phyloP scores from a whole-genome alignment of 2,797 vertebrate species.

The Gila robusta region DNA sequence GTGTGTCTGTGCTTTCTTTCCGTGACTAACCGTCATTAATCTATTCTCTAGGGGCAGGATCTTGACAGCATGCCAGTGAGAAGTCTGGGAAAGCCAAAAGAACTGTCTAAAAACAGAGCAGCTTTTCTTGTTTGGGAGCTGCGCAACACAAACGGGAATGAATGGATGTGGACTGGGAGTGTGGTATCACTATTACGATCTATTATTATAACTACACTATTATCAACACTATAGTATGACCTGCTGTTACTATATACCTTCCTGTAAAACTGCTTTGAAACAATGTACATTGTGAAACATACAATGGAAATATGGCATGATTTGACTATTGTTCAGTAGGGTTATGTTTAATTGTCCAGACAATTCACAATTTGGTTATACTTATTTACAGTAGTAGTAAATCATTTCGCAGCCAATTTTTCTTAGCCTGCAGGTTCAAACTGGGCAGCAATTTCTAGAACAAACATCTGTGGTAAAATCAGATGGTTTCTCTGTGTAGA shows the following conservation, averaged over 20 bases:
- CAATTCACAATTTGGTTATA: neutral
- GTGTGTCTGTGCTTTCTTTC: conserved; percentile 73
- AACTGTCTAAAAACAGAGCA: conserved; percentile 75
- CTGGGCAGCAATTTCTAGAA: conserved; percentile 56
- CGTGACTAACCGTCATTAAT: conserved; percentile 88
- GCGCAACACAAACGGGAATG: conserved; percentile 3
- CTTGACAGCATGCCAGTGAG: conserved; percentile 78
- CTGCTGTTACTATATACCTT: neutral
- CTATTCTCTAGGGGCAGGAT: conserved; percentile 81
- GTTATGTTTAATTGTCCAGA: too few species aligned
- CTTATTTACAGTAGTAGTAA: neutral
- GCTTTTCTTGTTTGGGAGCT: conserved; percentile 74
- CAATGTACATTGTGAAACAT: neutral
- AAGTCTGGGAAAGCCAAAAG: conserved; percentile 77
- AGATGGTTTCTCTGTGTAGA: conserved; percentile 50
- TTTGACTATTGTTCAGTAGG: neutral
- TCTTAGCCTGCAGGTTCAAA: conserved; percentile 35
- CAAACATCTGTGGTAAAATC: conserved; percentile 55
- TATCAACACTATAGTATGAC: neutral
- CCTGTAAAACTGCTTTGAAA: neutral
- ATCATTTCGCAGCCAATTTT: neutral
- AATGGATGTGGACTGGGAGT: neutral
- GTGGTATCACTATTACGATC: neutral
- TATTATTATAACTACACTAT: neutral
- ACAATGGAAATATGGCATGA: neutral